Base-by-base conservation (phyloP, 2,888 invertebrate species). In the Harmothoe impar region DNA sequence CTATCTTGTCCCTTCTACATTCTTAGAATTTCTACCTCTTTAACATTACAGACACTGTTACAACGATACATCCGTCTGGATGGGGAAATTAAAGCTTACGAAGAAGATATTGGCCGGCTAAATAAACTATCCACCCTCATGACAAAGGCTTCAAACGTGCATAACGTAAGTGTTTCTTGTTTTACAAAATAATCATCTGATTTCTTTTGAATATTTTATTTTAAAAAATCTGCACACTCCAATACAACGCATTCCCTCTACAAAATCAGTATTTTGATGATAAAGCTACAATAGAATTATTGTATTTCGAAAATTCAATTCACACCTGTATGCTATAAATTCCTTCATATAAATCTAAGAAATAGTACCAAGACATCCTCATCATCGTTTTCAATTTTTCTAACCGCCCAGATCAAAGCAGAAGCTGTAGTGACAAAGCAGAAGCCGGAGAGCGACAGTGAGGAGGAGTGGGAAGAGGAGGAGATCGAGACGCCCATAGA, bases 31-130 rank as follows among this genome's bases (percentile, higher is more conserved):
- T 43, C 43, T 10, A 62, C n/a, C 62, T 62, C 77, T 31, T 31
- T 77, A n/a, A 25, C 62, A 23, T 25, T 89, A 33, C 56, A 96
- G 95, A 96, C 99, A 0, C 96, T 99, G 89, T 96, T 99, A 0
- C 98, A 98, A 91, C 96, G 99, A 0, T 99, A 99, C 96, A 97
- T 97, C 91, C 98, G 98, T 93, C 96, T 98, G 10, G 98, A 98
- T 95, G 98, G 98, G 77, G 98, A 99, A 96, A 96, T 99, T 68
- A 97, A 97, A 92, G 98, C 99, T 0, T 99, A 99, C 95, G 93
- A 94, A 23, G 97, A 97, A 68, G 99, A 99, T 95, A 97, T 99
- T 62, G 97, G 97, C 90, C 97, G 98, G 91, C 96, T 99, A 25
- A 97, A 97, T 93, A 97, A 97, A 89, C 97, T 98, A 94, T 98